phyloP scores from a whole-genome alignment of 2,113 vertebrate species.

The Microtus montanus region DNA sequence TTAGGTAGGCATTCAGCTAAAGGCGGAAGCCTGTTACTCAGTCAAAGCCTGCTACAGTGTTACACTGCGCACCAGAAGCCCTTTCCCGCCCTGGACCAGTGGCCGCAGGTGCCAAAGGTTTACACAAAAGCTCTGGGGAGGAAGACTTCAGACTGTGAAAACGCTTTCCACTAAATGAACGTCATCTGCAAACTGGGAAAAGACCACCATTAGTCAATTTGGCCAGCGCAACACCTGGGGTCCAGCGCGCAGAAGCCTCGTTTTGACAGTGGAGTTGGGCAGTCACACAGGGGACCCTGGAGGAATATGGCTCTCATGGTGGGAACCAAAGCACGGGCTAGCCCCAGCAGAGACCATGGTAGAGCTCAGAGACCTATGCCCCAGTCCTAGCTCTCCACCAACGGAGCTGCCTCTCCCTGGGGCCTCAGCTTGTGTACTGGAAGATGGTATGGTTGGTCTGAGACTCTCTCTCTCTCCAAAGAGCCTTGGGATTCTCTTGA shows the following conservation, averaged over 20 bases:
- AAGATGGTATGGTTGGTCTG: slow-evolving; percentile 31
- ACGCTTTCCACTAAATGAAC: slow-evolving; percentile 74
- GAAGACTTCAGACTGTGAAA: slow-evolving; percentile 66
- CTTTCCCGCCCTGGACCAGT: slow-evolving; percentile 66
- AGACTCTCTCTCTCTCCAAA: slow-evolving; percentile 9
- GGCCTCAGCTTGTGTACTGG: slow-evolving; percentile 51
- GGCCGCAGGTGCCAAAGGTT: slow-evolving; percentile 80
- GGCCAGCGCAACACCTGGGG: slow-evolving; percentile 75
- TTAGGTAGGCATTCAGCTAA: background rate
- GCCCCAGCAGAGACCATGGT: background rate
- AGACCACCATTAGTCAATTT: slow-evolving; percentile 81
- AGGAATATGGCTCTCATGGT: slow-evolving; percentile 10
- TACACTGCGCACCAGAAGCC: slow-evolving; percentile 47
- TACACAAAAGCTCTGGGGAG: slow-evolving; percentile 75
- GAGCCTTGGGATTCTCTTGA: background rate
- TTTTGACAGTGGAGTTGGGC: slow-evolving; percentile 45
- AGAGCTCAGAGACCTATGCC: background rate
- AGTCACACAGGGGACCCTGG: background rate
- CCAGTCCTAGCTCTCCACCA: background rate
- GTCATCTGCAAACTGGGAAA: slow-evolving; percentile 75
- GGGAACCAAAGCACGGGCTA: slow-evolving; percentile 31
- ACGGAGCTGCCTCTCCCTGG: background rate
- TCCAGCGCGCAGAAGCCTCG: slow-evolving; percentile 44
- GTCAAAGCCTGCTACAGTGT: background rate
- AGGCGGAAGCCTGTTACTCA: slow-evolving; percentile 47